Conservation (phyloP, 2,888 invertebrate genomes). For the Mechanitis mazaeus region DNA sequence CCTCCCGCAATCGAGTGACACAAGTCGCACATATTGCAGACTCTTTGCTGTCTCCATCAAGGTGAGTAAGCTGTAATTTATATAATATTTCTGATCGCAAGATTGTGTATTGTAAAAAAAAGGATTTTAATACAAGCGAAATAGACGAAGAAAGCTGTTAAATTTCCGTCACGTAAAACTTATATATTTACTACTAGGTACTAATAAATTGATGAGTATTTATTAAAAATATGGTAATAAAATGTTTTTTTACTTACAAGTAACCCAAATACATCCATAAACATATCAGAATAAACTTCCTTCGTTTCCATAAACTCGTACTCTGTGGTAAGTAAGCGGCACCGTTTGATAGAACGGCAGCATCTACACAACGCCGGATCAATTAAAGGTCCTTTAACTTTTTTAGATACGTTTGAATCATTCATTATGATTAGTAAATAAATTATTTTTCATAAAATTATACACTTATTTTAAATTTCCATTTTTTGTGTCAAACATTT, state of each 20-base stretch:
- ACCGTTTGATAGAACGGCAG: constrained; percentile 66
- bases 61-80: constrained; percentile 33
- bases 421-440: constrained; percentile 25
- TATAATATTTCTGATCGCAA: not conserved
- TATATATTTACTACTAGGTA: too few species aligned
- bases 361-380: constrained; percentile 64
- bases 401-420: constrained; percentile 18
- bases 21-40: constrained; percentile 52
- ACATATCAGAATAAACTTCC: constrained; percentile 65
- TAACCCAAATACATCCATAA: constrained; percentile 67
- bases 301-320: constrained; percentile 60
- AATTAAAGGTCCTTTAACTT: constrained; percentile 53
- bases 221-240: not conserved
- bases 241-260: constrained; percentile 46
- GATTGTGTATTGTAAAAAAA: not conserved
- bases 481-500: constrained; percentile 1
- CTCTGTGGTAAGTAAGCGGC: constrained; percentile 55
- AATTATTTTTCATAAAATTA: constrained; percentile 1
- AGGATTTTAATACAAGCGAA: not conserved
- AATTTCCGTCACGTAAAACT: too few species aligned
- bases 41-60: constrained; percentile 45
- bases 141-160: too few species aligned
- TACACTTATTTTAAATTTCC: not conserved
- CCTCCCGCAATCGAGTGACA: constrained; percentile 40
- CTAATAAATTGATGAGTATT: not conserved